A percentile compares a stretch with the other conserved stretches of the same genome.
phyloP scores from a whole-genome alignment of 2,888 invertebrate species.

The Troides helena region DNA sequence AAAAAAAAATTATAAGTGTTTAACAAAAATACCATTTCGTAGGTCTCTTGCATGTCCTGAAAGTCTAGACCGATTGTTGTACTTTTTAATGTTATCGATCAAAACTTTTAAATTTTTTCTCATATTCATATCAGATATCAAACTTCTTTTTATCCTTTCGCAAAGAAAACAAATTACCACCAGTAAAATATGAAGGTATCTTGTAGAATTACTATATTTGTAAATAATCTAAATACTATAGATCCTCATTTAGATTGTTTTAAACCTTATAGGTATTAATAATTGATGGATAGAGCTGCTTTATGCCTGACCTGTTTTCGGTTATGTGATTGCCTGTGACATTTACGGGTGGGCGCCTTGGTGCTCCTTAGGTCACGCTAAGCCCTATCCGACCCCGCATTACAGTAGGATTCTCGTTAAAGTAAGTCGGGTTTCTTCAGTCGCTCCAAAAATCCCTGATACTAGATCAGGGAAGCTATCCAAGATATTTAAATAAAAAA shows the following conservation, averaged over 20 bases:
- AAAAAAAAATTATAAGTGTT: too few relatives aligned
- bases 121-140: background rate
- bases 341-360: background rate
- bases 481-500: background rate
- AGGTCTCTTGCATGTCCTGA: background rate
- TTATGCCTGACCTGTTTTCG: slow-evolving; percentile 1
- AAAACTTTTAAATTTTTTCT: background rate
- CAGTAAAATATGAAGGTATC: too few relatives aligned
- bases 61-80: background rate
- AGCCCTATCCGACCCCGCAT: background rate
- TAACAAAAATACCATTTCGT: too few relatives aligned
- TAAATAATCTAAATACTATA: too few relatives aligned
- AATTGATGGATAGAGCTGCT: background rate
- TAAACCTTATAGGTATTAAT: background rate
- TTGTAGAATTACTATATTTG: too few relatives aligned
- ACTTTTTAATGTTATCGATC: background rate
- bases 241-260: background rate
- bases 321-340: background rate
- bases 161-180: too few relatives aligned
- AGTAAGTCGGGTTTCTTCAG: background rate
- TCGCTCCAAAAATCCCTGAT: background rate
- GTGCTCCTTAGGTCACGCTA: background rate
- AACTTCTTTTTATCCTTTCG: background rate
- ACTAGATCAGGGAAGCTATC: background rate
- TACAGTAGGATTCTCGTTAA: background rate